Evolutionary conservation across 2,888 invertebrate genomes (phyloP).

Genomic region (Campoletis raptor): DNA sequence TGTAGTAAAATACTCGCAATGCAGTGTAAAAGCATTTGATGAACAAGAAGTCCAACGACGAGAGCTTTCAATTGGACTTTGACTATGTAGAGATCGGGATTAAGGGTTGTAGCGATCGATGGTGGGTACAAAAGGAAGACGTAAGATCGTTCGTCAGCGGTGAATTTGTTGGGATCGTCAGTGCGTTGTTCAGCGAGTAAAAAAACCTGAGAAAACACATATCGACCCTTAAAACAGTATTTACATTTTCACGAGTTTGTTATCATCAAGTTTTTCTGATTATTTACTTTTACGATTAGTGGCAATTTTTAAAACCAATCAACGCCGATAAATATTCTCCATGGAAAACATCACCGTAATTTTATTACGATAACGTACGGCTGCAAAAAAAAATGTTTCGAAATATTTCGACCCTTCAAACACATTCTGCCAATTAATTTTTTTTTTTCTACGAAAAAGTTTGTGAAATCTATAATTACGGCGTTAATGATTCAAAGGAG

Average conservation of each 20-base stretch:
- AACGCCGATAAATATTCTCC: constrained; percentile 42
- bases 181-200: constrained; percentile 87
- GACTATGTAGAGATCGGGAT: constrained; percentile 92
- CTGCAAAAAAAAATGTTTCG: not conserved
- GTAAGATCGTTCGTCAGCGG: constrained; percentile 93
- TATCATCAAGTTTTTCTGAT: not conserved
- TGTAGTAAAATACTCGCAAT: constrained; percentile 95
- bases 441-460: constrained; percentile 2
- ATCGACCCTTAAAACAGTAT: constrained; percentile 17
- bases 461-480: constrained; percentile 12
- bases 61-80: constrained; percentile 95
- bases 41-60: constrained; percentile 95
- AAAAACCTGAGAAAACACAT: constrained; percentile 86
- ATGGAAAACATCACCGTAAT: not conserved
- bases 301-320: constrained; percentile 17
- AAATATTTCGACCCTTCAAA: not conserved
- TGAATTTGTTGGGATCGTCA: constrained; percentile 77
- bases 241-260: not conserved
- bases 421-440: not conserved
- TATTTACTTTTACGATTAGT: not conserved
- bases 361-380: not conserved
- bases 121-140: constrained; percentile 94
- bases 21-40: constrained; percentile 96
- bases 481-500: constrained; percentile 42
- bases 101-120: constrained; percentile 89